Percentiles rank a stretch among this genome's conserved stretches.
phyloP scores from a whole-genome alignment of 1,140 invertebrate species.

The Rhopalosiphum padi region DNA sequence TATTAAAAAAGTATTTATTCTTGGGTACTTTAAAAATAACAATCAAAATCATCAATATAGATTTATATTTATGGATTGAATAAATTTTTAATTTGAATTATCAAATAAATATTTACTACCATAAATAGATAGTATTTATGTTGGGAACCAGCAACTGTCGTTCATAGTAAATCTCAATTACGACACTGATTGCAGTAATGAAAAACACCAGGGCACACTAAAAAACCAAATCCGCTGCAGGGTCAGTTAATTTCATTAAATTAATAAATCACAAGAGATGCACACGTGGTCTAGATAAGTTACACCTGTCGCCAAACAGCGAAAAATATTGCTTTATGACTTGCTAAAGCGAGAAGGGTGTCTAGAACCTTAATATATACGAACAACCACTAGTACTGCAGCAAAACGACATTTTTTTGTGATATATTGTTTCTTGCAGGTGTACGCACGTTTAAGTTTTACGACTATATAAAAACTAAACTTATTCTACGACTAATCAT shows the following conservation, averaged over 20 bases:
- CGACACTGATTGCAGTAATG: background rate
- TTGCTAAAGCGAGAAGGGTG: background rate
- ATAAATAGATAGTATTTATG: background rate
- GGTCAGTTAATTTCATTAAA: slow-evolving; percentile 41
- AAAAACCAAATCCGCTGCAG: background rate
- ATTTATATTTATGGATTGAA: background rate
- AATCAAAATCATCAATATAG: background rate
- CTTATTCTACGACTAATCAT: background rate
- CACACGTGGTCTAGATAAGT: slow-evolving; percentile 46
- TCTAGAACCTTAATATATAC: slow-evolving; percentile 33
- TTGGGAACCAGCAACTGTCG: background rate
- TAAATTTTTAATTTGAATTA: background rate
- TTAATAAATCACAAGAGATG: slow-evolving; percentile 23
- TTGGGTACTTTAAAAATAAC: background rate
- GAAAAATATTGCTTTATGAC: slow-evolving; percentile 24
- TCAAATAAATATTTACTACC: background rate
- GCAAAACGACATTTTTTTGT: slow-evolving; percentile 19
- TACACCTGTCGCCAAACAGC: slow-evolving; percentile 27
- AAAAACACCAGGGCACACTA: background rate
- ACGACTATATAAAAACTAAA: slow-evolving; percentile 32
- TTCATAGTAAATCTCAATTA: slow-evolving; percentile 39
- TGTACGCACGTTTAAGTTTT: background rate
- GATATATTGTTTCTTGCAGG: slow-evolving; percentile 18
- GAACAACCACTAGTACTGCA: background rate
- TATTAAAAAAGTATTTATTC: no score